These are phyloP conservation scores for Manacus vitellinus DNA, from an alignment of 2,113 vertebrate genomes.

Conservation along the genomic window DNA sequence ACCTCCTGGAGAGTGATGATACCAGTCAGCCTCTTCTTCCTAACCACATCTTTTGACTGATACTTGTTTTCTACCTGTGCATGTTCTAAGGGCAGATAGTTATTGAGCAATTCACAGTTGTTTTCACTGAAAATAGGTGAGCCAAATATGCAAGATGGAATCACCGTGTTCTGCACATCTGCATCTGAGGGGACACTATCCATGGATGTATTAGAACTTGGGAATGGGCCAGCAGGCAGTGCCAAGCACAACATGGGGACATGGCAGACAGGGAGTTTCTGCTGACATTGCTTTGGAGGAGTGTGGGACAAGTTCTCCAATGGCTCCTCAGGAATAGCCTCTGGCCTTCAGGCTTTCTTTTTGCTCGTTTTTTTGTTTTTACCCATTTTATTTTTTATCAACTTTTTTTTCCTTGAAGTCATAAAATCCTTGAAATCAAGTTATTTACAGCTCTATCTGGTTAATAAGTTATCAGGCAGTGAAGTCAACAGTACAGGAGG, in stretches of 20 bases:
- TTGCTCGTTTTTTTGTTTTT: background rate
- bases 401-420: background rate
- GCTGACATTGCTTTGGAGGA: background rate
- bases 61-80: background rate
- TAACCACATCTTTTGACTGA: background rate
- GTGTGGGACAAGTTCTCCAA: background rate
- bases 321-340: background rate
- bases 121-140: background rate
- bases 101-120: background rate
- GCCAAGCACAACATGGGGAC: background rate
- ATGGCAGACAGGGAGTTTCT: background rate
- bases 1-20: background rate
- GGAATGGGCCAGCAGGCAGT: background rate
- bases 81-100: background rate
- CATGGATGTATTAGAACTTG: background rate
- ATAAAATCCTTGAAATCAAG: background rate
- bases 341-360: background rate
- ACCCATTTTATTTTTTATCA: background rate
- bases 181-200: background rate
- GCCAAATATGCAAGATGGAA: background rate
- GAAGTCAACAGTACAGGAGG: background rate
- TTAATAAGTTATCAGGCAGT: background rate
- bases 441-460: background rate
- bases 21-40: background rate
- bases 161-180: background rate